Base-by-base conservation (phyloP, 2,113 vertebrate species). In the Entomyzon cyanotis region DNA sequence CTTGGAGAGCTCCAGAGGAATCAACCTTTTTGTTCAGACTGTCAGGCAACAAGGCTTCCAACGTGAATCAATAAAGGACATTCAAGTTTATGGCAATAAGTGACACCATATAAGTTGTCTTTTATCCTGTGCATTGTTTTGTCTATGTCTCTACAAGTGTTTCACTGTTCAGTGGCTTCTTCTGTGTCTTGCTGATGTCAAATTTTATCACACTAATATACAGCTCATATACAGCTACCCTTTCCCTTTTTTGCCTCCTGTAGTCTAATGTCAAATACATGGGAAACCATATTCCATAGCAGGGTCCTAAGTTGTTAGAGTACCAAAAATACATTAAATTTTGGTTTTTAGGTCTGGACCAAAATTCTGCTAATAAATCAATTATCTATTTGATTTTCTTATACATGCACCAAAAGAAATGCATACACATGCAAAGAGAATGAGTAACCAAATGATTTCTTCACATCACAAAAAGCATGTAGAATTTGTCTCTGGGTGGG, bases 401-500 rank as follows among this genome's bases (percentile, higher is more conserved):
- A 49, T 56, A 52, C 3, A 9, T 6, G 11, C 5, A 55, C 8
- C 10, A 63, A 27, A 80, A 87, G 21, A 67, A 56, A 23, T 47
- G 10, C 11, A 49, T 27, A 21, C 3, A 31, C 2, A 5, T 37
- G 7, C 9, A 92, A 60, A 69, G 10, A 78, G 7, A 59, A 22
- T 1, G 0, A 56, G 8, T 23, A 78, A 81, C 2, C 12, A 55
- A 68, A 52, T 2, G 0, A 12, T 62, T 78, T 58, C 25, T 59
- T 70, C 84, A 4, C 12, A 65, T 70, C 12, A 77, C 73, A 74
- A 84, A 35, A 78, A 63, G 2, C 7, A 42, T 21, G 13, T 10
- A 74, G 11, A 22, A 30, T 55, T 87, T 84, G 3, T 63, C 20
- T 70, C 10, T 24, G 11, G 6, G 6, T 90, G 2, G 11, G 76